A percentile compares a stretch with the other conserved stretches of the same genome.
Conservation (phyloP, 2,113 vertebrate species). For the Pionites leucogaster region DNA sequence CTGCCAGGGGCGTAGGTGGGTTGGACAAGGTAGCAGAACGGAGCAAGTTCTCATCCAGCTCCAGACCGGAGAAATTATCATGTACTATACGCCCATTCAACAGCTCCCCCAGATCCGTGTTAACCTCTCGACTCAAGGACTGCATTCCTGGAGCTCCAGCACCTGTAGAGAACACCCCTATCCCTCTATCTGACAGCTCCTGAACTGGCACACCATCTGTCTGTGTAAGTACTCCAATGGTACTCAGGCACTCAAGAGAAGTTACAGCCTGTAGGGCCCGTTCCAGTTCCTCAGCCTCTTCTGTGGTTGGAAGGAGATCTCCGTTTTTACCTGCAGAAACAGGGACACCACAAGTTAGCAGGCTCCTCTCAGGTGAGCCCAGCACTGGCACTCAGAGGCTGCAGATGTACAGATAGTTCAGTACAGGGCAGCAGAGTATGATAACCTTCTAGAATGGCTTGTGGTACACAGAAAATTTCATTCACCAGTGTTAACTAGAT, state of each 20-base stretch:
- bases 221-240: constrained; percentile 90
- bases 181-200: constrained; percentile 85
- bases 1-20: constrained; percentile 81
- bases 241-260: constrained; percentile 95
- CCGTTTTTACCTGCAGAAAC: constrained; percentile 91
- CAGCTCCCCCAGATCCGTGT: constrained; percentile 87
- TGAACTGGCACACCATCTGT: constrained; percentile 86
- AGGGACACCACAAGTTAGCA: constrained; percentile 3
- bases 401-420: background rate
- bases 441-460: background rate
- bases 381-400: background rate
- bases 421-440: background rate
- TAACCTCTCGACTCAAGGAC: constrained; percentile 82
- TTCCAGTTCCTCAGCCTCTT: constrained; percentile 98
- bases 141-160: constrained; percentile 85
- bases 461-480: background rate
- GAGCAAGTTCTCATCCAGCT: constrained; percentile 95
- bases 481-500: background rate
- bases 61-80: constrained; percentile 91
- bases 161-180: constrained; percentile 87
- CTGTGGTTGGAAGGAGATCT: constrained; percentile 94
- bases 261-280: constrained; percentile 96
- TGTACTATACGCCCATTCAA: constrained; percentile 90
- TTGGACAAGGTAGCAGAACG: constrained; percentile 85
- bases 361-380: background rate